Evolutionary conservation across 2,888 invertebrate genomes (phyloP).

Genomic region (Agriopis leucophaearia): DNA sequence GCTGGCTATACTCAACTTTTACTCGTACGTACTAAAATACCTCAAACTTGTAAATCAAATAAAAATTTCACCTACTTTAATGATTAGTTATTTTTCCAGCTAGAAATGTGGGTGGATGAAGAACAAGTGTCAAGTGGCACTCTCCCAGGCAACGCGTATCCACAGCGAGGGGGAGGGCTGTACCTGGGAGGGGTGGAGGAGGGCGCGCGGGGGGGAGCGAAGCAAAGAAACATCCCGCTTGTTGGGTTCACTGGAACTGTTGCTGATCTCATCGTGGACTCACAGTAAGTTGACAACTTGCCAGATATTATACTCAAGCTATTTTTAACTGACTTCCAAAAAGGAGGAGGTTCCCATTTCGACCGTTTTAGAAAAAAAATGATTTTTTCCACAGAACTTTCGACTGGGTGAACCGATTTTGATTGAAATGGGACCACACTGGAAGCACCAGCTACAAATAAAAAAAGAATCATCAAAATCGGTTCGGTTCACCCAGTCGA

Average conservation of each 20-base stretch:
- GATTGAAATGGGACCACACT: too few relatives aligned
- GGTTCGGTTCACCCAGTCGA: too few relatives aligned
- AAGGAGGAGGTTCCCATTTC: too few relatives aligned
- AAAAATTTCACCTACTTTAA: neutral
- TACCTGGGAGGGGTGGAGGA: constrained; percentile 92
- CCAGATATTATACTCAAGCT: neutral
- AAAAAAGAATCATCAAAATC: too few relatives aligned
- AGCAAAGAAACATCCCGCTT: constrained; percentile 72
- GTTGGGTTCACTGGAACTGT: constrained; percentile 91
- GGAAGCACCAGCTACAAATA: too few relatives aligned
- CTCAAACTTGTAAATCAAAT: neutral
- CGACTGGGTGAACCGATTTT: too few relatives aligned
- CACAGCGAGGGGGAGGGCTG: constrained; percentile 86
- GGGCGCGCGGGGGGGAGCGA: constrained; percentile 86
- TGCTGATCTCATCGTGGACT: constrained; percentile 93
- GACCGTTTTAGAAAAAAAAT: too few relatives aligned
- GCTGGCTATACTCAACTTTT: too few relatives aligned
- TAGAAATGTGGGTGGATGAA: constrained; percentile 92
- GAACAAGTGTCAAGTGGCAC: constrained; percentile 82
- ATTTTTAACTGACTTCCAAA: too few relatives aligned
- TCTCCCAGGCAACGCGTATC: constrained; percentile 85
- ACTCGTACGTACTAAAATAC: too few relatives aligned
- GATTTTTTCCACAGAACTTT: too few relatives aligned
- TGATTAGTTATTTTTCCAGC: constrained; percentile 55
- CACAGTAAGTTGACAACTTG: constrained; percentile 85